Evolutionary conservation across 2,888 invertebrate species (phyloP), one percentile per base, ranked within the genome.

Genomic region (Phyllotreta striolata): DNA sequence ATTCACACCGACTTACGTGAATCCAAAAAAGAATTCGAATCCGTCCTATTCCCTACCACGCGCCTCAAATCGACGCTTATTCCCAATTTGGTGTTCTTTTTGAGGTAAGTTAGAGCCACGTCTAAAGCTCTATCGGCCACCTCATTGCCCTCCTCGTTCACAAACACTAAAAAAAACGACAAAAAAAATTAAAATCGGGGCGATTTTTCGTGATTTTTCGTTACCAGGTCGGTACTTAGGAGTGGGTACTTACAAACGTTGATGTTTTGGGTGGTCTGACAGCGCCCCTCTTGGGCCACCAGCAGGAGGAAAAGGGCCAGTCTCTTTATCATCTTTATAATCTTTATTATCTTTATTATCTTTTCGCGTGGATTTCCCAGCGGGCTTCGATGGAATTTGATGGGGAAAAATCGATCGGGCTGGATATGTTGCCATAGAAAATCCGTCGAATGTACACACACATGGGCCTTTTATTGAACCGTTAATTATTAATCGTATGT

Each of bases 91-190:
- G 88, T 87, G 77, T 89, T 90, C 65, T 89, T 86, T 72, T 89
- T 86, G 9, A 91, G 84, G 78, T 88, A 91, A 62, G 89, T 89
- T 66, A 88, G 83, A 1, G 89, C 90, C 13, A 90, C 89, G 72
- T 90, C 89, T 54, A 91, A 84, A 1, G 91, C 87, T 78, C 88
- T 88, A 69, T 89, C 87, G 3, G 91, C 91, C 34, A 89, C 84
- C 52, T 87, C 85, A 77, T 91, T 91, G 62, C 87, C 87, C 76
- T 89, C 89, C 79, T 92, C 91, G 75, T 91, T 91, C 55, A 91
- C 87, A 73, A 88, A 86, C 77, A 91, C 91, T 91, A 4, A 24
- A 24, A 24, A 24, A 24, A n/a, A n/a, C n/a, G n/a, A n/a, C 38
- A 43, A 63, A 43, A 67, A 55, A 58, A n/a, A 1, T 55, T 10